These are phyloP conservation scores for Ivindomyrus marchei DNA, from an alignment of 2,113 vertebrate species.

Conservation along the genomic window DNA sequence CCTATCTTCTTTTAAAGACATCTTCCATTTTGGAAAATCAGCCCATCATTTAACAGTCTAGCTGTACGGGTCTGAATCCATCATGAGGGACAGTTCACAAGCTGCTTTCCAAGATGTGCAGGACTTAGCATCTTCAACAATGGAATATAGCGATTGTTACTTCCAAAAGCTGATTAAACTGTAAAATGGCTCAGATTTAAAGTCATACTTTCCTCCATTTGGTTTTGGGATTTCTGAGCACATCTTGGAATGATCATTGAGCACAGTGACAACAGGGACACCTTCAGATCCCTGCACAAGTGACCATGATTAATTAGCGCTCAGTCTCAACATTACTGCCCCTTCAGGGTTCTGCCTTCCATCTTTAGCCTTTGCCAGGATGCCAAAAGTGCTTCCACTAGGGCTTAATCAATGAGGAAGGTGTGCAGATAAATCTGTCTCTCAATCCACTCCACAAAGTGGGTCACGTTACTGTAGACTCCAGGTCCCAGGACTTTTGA, in stretches of 20 bases:
- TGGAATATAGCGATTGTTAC: not conserved
- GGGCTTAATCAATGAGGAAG: constrained; percentile 61
- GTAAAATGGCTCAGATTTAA: not conserved
- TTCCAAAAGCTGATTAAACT: not conserved
- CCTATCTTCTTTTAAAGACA: not conserved
- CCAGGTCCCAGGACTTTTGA: constrained; percentile 78
- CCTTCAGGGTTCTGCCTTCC: not conserved
- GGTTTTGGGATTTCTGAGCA: not conserved
- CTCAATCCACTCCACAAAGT: constrained; percentile 83
- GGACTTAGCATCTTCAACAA: not conserved
- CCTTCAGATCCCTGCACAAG: not conserved
- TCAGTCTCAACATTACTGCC: not conserved
- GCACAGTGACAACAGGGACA: constrained; percentile 27
- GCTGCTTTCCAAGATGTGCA: not conserved
- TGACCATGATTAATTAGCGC: not conserved
- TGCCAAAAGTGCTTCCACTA: constrained; percentile 44
- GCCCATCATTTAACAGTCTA: constrained; percentile 1
- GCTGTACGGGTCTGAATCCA: constrained; percentile 15
- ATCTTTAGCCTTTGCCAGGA: not conserved
- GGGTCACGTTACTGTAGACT: constrained; percentile 79
- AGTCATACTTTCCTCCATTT: not conserved
- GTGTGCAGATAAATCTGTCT: constrained; percentile 84
- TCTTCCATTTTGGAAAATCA: not conserved
- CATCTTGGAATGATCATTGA: constrained; percentile 34
- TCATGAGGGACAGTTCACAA: not conserved